A percentile compares a stretch with the other conserved stretches of the same genome.
phyloP scores from a whole-genome alignment of 2,797 vertebrate species.

The Podargus strigoides region DNA sequence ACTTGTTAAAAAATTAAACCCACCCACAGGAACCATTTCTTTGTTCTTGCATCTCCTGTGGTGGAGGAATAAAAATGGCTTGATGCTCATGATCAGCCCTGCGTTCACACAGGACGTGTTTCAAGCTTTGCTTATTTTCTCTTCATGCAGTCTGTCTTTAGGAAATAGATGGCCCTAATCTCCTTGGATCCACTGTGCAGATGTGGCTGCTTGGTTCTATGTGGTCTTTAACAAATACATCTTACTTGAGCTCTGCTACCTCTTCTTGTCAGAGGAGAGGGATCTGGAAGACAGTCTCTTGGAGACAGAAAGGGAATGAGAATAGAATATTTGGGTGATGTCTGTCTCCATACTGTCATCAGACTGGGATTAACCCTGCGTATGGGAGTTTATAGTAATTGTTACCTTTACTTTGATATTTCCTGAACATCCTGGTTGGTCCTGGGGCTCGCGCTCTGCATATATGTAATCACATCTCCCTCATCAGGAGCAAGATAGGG shows the following conservation, averaged over 20 bases:
- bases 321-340: not conserved
- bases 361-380: not conserved
- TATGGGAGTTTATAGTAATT: not conserved
- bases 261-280: not conserved
- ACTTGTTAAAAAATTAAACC: conserved; percentile 41
- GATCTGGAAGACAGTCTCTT: not conserved
- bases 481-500: not conserved
- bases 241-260: not conserved
- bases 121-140: not conserved
- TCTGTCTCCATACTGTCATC: not conserved
- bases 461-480: not conserved
- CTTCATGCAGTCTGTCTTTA: not conserved
- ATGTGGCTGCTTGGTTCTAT: not conserved
- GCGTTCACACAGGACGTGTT: not conserved
- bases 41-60: not conserved
- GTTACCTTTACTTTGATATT: not conserved
- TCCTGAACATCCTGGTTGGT: not conserved
- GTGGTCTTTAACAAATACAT: not conserved
- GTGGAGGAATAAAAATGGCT: not conserved
- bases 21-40: not conserved
- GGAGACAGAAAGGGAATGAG: not conserved
- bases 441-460: not conserved
- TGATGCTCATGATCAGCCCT: not conserved
- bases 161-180: not conserved
- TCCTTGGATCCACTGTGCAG: not conserved